Conservation (phyloP, 2,113 vertebrate species). For the Cynopterus brachyotis region DNA sequence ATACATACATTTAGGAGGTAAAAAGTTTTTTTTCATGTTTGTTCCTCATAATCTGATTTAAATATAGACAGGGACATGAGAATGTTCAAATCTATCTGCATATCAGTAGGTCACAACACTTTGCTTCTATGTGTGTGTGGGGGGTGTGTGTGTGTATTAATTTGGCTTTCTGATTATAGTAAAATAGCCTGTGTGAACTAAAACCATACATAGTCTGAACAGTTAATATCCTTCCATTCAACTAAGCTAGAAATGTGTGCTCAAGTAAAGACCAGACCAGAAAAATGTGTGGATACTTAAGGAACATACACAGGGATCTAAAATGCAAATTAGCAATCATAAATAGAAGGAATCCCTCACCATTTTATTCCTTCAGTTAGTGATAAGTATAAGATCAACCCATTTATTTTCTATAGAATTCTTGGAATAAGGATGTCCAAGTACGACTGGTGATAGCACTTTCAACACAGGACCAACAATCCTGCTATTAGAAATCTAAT, state of each 20-base stretch:
- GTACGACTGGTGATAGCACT: neutral
- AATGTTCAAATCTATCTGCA: neutral
- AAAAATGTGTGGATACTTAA: neutral
- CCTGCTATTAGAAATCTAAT: neutral
- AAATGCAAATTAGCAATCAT: neutral
- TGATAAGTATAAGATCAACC: neutral
- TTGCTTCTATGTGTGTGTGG: neutral
- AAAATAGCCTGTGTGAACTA: neutral
- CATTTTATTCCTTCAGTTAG: neutral
- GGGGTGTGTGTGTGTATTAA: neutral
- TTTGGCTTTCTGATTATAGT: neutral
- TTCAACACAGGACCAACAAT: neutral
- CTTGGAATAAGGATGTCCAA: neutral
- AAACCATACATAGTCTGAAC: neutral
- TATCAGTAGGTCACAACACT: neutral
- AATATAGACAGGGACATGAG: neutral
- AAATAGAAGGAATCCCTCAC: neutral
- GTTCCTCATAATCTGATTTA: neutral
- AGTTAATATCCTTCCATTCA: neutral
- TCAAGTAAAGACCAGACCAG: neutral
- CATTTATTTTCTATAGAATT: neutral
- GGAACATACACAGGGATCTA: neutral
- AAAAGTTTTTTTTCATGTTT: neutral
- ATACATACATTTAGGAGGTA: neutral
- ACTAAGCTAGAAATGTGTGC: neutral